phyloP scores from a whole-genome alignment of 2,113 vertebrate genomes.

The Neogobius melanostomus region DNA sequence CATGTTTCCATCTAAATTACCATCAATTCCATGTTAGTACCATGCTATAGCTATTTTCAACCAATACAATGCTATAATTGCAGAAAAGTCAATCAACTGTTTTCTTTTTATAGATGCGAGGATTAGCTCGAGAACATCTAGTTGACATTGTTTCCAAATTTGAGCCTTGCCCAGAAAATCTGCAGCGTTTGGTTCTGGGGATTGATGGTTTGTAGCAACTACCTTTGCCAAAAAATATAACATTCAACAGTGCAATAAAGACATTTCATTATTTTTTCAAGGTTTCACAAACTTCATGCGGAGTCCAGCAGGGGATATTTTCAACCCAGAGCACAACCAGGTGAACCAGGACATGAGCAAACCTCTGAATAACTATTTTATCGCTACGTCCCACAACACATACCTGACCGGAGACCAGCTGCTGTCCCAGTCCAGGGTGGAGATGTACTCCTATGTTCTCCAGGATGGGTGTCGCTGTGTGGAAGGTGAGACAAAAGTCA shows the following conservation, averaged over 20 bases:
- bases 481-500: constrained; percentile 79
- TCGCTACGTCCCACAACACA: constrained; percentile 95
- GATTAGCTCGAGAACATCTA: constrained; percentile 83
- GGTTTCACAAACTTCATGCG: constrained; percentile 93
- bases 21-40: too few relatives aligned
- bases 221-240: neutral
- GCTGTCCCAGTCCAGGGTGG: constrained; percentile 90
- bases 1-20: too few relatives aligned
- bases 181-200: constrained; percentile 82
- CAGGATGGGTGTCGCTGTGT: constrained; percentile 93
- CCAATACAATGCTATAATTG: too few relatives aligned
- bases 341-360: constrained; percentile 93
- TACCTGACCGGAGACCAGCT: constrained; percentile 95
- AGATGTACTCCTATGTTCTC: constrained; percentile 96
- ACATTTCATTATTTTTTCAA: constrained; percentile 38
- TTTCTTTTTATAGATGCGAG: constrained; percentile 77
- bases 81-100: neutral
- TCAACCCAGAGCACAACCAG: constrained; percentile 86
- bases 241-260: neutral
- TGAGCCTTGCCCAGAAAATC: constrained; percentile 89
- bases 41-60: neutral
- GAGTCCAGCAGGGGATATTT: constrained; percentile 90
- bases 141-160: constrained; percentile 85
- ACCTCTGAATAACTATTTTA: constrained; percentile 89
- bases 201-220: constrained; percentile 84